Base-by-base conservation (phyloP, 2,797 vertebrate genomes). In the Centropyge bicolor region DNA sequence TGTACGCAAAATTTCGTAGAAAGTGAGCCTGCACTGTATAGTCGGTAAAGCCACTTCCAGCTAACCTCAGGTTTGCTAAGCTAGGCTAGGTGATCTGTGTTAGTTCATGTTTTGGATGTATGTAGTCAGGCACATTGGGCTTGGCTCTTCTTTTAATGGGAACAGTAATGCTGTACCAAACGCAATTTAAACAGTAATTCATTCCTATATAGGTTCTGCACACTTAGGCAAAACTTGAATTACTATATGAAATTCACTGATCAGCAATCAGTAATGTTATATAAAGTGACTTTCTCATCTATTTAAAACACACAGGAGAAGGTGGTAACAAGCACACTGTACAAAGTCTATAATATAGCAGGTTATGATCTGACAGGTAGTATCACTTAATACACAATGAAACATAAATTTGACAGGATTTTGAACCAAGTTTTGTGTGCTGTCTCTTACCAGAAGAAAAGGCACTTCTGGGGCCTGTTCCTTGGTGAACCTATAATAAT, bases 111-210 rank as follows among this genome's bases (percentile, higher is more conserved):
- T 51, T 14, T 17, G 3, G 7, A 56, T 27, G 4, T 24, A 14
- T n/a, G 20, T 12, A 0, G 62, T 51, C 16, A 1, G 70, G 16
- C 55, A 56, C 20, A 46, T 36, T 55, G 5, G 20, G 17, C 5
- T 67, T 5, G 59, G n/a, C 24, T 22, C 45, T 31, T 35, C 4
- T 17, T 48, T 54, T 19, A 4, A 22, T 62, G 48, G 17, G 10
- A 68, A 62, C 41, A 22, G 52, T 9, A 56, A 16, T n/a, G 14
- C 36, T 19, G 38, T 66, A 3, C 48, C 57, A 46, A 66, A 73
- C 61, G 62, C 60, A 67, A 20, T 51, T 74, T n/a, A 62, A 68
- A 52, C 71, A 74, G 14, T 31, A 8, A n/a, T 71, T 22, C 27
- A 11, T 61, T 61, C 62, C 12, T 54, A 5, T n/a, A 1, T 14